Conservation (phyloP, 2,113 vertebrate genomes). For the Manacus vitellinus region DNA sequence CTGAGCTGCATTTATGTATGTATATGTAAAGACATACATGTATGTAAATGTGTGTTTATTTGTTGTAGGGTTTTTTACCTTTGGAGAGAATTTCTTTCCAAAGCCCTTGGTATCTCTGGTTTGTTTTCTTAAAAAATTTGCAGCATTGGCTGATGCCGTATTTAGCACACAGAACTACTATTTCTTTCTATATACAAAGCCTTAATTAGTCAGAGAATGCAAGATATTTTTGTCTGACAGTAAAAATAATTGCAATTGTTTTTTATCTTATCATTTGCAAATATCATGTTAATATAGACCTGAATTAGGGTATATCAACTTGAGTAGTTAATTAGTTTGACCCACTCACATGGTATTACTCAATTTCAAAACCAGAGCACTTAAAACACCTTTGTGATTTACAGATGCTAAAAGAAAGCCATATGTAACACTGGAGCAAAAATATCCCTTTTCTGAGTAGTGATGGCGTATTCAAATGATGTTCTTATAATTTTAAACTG, state of each 20-base stretch:
- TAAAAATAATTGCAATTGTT: neutral
- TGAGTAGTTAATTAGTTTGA: neutral
- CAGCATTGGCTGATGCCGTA: neutral
- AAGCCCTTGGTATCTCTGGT: neutral
- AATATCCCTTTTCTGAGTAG: neutral
- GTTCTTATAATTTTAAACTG: neutral
- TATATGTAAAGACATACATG: neutral
- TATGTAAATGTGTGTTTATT: neutral
- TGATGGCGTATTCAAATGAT: neutral
- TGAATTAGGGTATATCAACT: neutral
- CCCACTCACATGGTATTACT: neutral
- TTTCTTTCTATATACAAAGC: neutral
- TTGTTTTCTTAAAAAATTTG: neutral
- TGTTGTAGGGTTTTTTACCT: neutral
- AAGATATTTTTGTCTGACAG: neutral
- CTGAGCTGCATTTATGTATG: neutral
- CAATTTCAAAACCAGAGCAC: neutral
- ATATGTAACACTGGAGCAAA: neutral
- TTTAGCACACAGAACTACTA: neutral
- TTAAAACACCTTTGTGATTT: neutral
- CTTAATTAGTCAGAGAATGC: neutral
- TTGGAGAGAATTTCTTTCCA: neutral
- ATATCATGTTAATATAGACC: neutral
- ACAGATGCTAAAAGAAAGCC: neutral
- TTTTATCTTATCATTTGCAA: rapidly evolving